Evolutionary conservation across 2,113 vertebrate species (phyloP), one percentile per base, ranked within the genome.

Genomic region (Cyanistes caeruleus): DNA sequence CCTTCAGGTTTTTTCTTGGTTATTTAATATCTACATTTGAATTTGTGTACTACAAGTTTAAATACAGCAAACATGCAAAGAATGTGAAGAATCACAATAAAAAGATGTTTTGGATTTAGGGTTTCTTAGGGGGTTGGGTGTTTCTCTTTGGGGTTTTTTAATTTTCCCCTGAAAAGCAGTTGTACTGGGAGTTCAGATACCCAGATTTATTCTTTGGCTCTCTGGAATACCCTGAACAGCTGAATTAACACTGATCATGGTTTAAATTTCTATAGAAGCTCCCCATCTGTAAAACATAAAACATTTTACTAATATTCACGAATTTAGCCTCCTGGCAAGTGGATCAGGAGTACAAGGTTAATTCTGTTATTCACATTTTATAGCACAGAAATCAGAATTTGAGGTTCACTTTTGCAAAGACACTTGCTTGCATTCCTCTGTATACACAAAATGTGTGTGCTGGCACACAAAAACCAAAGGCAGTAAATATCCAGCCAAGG

Each of bases 301-400:
- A 8, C 44, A 56, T 86, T 93, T 92, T 87, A 91, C 37, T 68
- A 75, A 86, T 93, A 90, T 70, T 68, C 79, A 84, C 1, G 0
- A 86, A 84, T 78, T 73, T 80, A 85, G 55, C 43, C 51, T 90
- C 41, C 69, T 91, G 92, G 80, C 85, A 96, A 93, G 35, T 49
- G 48, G 31, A 81, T 88, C 83, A 92, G 20, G 52, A 9, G 4
- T 55, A 67, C 82, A 83, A 95, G 65, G 84, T 95, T 94, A 93
- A 95, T 83, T 90, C 23, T 62, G 55, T 84, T 95, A 81, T 70
- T 70, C 65, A 60, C 60, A 59, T 84, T 94, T 84, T 84, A 90
- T 70, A 90, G 85, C 67, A 67, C 59, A 95, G 70, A 76, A 96
- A 96, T 70, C 63, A 63, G 91, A 84, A 83, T 77, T 76, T 37